phyloP scores from a whole-genome alignment of 2,113 vertebrate species.

The Kryptolebias marmoratus region DNA sequence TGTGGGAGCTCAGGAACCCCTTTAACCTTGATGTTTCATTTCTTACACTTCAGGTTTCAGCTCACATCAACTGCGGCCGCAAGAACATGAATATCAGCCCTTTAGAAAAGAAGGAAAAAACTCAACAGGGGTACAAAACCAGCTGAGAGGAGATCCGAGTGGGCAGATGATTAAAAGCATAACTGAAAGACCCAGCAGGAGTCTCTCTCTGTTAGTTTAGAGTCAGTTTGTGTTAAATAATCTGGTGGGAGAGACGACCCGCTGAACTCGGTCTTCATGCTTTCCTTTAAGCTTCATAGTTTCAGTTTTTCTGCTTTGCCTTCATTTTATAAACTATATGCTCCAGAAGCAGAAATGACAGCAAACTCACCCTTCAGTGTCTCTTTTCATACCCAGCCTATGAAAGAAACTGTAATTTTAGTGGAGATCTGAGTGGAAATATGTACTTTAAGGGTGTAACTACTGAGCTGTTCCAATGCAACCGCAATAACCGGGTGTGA shows the following conservation, averaged over 20 bases:
- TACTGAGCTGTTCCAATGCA: background rate
- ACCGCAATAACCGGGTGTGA: constrained; percentile 48
- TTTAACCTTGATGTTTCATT: constrained; percentile 4
- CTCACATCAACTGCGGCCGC: constrained; percentile 37
- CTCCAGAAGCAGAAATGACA: background rate
- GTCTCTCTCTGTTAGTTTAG: background rate
- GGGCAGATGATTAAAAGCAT: constrained; percentile 4
- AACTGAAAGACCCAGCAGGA: background rate
- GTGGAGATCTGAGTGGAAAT: constrained; percentile 20
- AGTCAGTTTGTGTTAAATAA: constrained; percentile 1
- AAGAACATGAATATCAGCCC: background rate
- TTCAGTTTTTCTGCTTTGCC: constrained; percentile 25
- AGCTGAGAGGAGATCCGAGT: background rate
- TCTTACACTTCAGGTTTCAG: constrained; percentile 5
- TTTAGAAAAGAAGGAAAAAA: background rate
- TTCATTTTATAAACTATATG: too few species aligned
- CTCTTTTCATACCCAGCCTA: background rate
- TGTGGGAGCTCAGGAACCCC: constrained; percentile 10
- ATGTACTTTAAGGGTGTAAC: constrained; percentile 25
- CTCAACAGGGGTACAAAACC: background rate
- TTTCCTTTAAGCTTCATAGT: background rate
- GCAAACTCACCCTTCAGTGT: background rate
- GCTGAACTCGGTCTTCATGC: background rate
- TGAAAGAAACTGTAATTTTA: background rate
- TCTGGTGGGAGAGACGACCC: background rate